Percentiles rank a stretch among this genome's conserved stretches.
These are phyloP conservation scores for Carcina quercana DNA, from an alignment of 2,888 invertebrate genomes.

Conservation along the genomic window DNA sequence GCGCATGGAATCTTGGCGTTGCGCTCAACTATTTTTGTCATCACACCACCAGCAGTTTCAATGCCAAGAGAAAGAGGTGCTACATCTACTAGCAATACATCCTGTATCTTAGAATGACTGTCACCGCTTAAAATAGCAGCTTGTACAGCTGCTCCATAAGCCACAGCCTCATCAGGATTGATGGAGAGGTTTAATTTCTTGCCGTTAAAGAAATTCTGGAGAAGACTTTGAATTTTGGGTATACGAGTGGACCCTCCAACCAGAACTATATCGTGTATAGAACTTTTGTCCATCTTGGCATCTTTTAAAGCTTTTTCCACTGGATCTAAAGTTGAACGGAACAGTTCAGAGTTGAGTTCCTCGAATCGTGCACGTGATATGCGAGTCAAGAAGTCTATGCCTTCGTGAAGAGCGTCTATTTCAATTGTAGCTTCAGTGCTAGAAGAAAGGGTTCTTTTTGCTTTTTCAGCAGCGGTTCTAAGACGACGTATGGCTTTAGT, in stretches of 20 bases:
- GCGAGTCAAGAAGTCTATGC: constrained; percentile 79
- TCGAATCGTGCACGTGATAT: constrained; percentile 84
- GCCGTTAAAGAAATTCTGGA: constrained; percentile 83
- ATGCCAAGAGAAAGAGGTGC: constrained; percentile 80
- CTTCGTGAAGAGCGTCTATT: constrained; percentile 83
- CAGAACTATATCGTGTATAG: constrained; percentile 85
- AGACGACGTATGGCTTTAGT: constrained; percentile 79
- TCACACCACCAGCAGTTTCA: constrained; percentile 86
- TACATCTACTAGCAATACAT: constrained; percentile 73
- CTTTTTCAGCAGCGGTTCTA: constrained; percentile 83
- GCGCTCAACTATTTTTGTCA: constrained; percentile 83
- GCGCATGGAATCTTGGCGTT: constrained; percentile 82
- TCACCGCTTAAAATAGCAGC: constrained; percentile 82
- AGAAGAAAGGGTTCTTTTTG: constrained; percentile 84
- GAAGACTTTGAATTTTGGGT: constrained; percentile 83
- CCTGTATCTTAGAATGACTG: constrained; percentile 83
- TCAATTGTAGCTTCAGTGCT: constrained; percentile 84
- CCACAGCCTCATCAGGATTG: constrained; percentile 88
- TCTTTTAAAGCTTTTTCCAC: constrained; percentile 85
- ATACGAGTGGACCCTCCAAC: constrained; percentile 89
- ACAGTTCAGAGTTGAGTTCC: constrained; percentile 82
- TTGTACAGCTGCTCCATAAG: constrained; percentile 84
- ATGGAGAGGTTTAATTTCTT: constrained; percentile 82
- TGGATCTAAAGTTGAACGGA: constrained; percentile 81
- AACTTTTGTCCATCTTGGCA: constrained; percentile 82